Evolutionary conservation across 2,113 vertebrate species (phyloP).

Genomic region (Odontophorus gujanensis): DNA sequence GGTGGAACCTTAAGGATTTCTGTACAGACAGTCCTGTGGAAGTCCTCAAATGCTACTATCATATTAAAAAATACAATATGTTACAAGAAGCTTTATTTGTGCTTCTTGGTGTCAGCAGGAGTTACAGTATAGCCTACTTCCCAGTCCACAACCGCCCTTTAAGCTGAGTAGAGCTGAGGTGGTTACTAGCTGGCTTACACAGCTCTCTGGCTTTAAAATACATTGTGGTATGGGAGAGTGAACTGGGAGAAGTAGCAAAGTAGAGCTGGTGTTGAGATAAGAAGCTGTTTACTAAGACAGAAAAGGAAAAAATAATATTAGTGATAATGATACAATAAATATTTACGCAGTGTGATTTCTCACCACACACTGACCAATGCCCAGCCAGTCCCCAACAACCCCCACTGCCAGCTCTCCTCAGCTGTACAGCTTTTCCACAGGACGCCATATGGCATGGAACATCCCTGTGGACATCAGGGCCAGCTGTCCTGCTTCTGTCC

Average conservation of each 20-base stretch:
- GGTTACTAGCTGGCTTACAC: background rate
- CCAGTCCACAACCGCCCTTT: background rate
- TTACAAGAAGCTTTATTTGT: background rate
- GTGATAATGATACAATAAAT: no score
- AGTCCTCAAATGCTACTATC: background rate
- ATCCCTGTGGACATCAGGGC: background rate
- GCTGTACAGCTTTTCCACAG: background rate
- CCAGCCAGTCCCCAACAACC: background rate
- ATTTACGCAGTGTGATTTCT: no score
- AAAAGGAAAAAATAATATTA: no score
- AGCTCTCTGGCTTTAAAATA: background rate
- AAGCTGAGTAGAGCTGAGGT: background rate
- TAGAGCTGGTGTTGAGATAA: no score
- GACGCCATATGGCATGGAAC: background rate
- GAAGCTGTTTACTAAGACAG: no score
- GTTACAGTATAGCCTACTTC: background rate
- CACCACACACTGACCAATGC: background rate
- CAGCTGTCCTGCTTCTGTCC: background rate
- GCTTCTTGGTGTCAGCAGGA: background rate
- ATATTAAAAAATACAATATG: background rate
- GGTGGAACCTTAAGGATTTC: background rate
- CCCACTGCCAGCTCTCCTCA: background rate
- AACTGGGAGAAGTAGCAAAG: no score
- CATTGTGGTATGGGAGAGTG: no score
- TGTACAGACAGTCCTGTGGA: background rate